These are phyloP conservation scores for Oncorhynchus mykiss DNA, from an alignment of 2,113 vertebrate genomes.

Conservation along the genomic window DNA sequence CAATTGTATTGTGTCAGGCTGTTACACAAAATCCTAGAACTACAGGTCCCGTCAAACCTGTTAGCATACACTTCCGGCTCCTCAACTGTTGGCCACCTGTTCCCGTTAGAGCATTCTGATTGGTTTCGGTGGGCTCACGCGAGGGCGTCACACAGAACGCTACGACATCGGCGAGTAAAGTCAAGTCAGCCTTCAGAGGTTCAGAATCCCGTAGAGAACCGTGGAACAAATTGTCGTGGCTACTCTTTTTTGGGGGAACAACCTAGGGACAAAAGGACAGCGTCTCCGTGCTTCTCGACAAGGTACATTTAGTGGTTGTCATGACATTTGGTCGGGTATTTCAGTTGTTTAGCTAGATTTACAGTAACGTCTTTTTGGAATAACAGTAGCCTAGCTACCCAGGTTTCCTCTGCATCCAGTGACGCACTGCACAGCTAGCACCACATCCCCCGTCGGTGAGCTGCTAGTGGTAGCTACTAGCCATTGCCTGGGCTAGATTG, in stretches of 20 bases:
- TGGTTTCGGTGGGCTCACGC: slow-evolving; percentile 65
- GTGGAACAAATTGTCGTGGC: neutral
- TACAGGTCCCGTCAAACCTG: slow-evolving; percentile 55
- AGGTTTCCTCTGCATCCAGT: neutral
- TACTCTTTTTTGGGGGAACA: slow-evolving; percentile 24
- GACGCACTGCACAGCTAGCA: slow-evolving; percentile 22
- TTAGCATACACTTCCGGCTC: slow-evolving; percentile 23
- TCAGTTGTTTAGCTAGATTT: neutral
- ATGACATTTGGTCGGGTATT: neutral
- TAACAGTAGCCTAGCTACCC: neutral
- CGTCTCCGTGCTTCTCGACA: neutral
- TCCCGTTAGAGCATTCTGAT: slow-evolving; percentile 40
- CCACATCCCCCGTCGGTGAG: slow-evolving; percentile 48
- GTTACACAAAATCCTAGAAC: slow-evolving; percentile 41
- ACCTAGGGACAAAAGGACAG: slow-evolving; percentile 18
- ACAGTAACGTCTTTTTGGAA: neutral
- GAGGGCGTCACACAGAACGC: slow-evolving; percentile 57
- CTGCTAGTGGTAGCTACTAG: neutral
- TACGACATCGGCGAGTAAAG: slow-evolving; percentile 47
- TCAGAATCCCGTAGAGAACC: neutral
- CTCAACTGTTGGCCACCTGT: slow-evolving; percentile 28
- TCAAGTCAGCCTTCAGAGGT: slow-evolving; percentile 31
- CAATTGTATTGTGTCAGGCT: neutral
- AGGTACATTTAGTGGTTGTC: slow-evolving; percentile 36
- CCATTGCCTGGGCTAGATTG: neutral